Evolutionary conservation across 2,113 vertebrate species (phyloP).

Genomic region (Ctenomys sociabilis): DNA sequence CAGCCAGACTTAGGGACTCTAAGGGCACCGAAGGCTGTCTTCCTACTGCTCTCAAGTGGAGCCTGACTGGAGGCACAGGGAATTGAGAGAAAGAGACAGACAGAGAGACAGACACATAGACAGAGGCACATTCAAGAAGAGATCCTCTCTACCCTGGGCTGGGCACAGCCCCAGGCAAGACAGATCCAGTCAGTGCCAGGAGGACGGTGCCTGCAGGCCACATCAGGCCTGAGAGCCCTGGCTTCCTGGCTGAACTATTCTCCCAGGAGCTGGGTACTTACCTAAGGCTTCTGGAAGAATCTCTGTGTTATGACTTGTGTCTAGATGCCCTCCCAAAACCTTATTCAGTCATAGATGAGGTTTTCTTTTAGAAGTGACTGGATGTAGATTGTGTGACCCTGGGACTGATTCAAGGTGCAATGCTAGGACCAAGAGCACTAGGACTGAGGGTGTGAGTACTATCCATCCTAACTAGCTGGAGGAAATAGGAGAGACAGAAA

Average conservation of each 20-base stretch:
- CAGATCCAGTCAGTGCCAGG: too few relatives aligned
- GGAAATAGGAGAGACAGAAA: not conserved
- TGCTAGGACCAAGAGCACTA: not conserved
- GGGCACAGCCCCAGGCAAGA: slow-evolving; percentile 6
- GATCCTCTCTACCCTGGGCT: not conserved
- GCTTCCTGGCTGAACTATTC: not conserved
- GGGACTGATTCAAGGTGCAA: not conserved
- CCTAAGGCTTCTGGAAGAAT: slow-evolving; percentile 14
- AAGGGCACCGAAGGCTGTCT: slow-evolving; percentile 44
- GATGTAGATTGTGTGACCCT: not conserved
- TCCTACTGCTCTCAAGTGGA: slow-evolving; percentile 22
- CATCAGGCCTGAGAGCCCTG: not conserved
- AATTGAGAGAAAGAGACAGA: not conserved
- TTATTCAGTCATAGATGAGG: not conserved
- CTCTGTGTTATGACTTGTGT: not conserved
- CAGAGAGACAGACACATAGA: not conserved
- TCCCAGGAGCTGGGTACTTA: not conserved
- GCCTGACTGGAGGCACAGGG: not conserved
- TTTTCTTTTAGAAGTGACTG: not conserved
- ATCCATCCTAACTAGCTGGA: not conserved
- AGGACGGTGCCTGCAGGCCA: not conserved
- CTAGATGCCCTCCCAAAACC: not conserved
- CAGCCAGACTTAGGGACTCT: not conserved
- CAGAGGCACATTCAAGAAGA: not conserved
- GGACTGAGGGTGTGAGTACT: not conserved